Evolutionary conservation across 2,113 vertebrate species (phyloP).

Genomic region (Aptenodytes patagonicus): DNA sequence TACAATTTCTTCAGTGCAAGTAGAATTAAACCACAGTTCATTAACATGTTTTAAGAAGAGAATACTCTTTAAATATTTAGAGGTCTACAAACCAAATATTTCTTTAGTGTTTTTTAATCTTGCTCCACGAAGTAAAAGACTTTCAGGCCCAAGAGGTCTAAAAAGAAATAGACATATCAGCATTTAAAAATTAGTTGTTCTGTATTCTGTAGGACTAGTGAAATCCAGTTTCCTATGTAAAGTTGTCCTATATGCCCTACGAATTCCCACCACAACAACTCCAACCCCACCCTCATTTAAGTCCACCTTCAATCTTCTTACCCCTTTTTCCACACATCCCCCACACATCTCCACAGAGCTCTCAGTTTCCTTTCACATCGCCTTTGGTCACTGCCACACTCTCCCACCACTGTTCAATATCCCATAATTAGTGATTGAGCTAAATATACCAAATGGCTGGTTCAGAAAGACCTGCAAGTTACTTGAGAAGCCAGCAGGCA

Average conservation of each 20-base stretch:
- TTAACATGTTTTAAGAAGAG: not conserved
- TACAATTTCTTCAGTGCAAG: not conserved
- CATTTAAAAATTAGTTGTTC: not conserved
- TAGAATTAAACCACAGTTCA: slow-evolving; percentile 1
- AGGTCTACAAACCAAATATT: slow-evolving; percentile 89
- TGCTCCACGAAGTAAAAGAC: slow-evolving; percentile 94
- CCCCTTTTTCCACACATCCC: not conserved
- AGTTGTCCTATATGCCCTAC: not conserved
- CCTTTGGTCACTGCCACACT: not conserved
- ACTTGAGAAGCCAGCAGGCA: not conserved
- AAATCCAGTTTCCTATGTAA: not conserved
- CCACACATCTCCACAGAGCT: not conserved
- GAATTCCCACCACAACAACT: not conserved
- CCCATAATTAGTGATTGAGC: not conserved
- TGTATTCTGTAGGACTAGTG: not conserved
- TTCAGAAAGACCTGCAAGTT: not conserved
- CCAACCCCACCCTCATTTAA: not conserved
- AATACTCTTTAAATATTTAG: slow-evolving; percentile 43
- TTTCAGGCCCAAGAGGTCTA: slow-evolving; percentile 95
- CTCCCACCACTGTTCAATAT: not conserved
- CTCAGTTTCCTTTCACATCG: not conserved
- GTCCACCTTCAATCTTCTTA: not conserved
- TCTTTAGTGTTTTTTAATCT: slow-evolving; percentile 98
- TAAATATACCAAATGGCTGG: not conserved
- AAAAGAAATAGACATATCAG: slow-evolving; percentile 27